Conservation (phyloP, 30 jellyfish, hydroid and myxozoan species). For the Aurelia sp. region DNA sequence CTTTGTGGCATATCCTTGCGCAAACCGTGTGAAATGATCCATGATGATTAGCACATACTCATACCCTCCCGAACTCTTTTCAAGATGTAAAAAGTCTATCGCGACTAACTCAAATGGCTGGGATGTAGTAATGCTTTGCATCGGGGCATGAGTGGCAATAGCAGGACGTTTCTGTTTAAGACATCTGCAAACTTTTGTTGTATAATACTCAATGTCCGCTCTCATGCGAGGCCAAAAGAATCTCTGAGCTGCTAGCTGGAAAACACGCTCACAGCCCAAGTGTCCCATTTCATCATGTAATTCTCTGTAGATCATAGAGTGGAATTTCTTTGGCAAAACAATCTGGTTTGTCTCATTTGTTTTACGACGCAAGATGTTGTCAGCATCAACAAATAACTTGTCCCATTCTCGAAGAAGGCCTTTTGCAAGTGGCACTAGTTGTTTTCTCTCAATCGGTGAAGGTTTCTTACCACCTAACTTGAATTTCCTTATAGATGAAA, state of each 20-base stretch:
- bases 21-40: slow-evolving; percentile 64
- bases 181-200: slow-evolving; percentile 25
- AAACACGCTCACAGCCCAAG: slow-evolving; percentile 4
- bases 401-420: no score
- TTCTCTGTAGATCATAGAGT: neutral
- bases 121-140: slow-evolving; percentile 23
- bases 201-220: slow-evolving; percentile 15
- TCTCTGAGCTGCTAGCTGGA: neutral
- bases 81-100: slow-evolving; percentile 23
- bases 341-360: neutral
- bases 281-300: neutral
- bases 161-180: slow-evolving; percentile 31
- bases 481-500: neutral
- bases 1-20: slow-evolving; percentile 49
- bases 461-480: slow-evolving; percentile 24
- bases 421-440: slow-evolving; percentile 23
- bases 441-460: slow-evolving; percentile 7
- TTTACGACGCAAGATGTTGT: no score
- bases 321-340: neutral
- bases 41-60: slow-evolving; percentile 47
- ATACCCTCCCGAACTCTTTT: slow-evolving; percentile 51
- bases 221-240: slow-evolving; percentile 45
- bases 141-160: slow-evolving; percentile 11
- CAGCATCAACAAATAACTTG: no score
- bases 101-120: slow-evolving; percentile 37